phyloP scores from a whole-genome alignment of 2,888 invertebrate species.

The Prionchulus punctatus region DNA sequence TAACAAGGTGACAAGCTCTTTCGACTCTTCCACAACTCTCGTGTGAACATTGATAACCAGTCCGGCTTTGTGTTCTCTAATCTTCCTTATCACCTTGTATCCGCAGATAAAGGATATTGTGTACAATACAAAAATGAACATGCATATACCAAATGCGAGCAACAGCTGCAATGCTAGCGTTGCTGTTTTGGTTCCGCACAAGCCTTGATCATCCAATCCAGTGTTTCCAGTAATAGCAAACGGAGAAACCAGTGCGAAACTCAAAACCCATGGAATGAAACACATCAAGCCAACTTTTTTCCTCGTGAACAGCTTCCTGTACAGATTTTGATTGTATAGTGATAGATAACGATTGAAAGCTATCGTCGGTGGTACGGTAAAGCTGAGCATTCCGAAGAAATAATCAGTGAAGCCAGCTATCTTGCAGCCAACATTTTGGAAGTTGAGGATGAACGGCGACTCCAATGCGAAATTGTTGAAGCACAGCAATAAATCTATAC shows the following conservation, averaged over 20 bases:
- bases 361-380: not conserved
- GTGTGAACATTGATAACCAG: not conserved
- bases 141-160: not conserved
- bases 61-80: not conserved
- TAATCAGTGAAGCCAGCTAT: not conserved
- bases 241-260: not conserved
- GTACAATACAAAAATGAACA: not conserved
- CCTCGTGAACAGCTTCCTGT: not conserved
- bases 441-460: no score
- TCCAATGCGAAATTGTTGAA: no score
- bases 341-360: not conserved
- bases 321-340: not conserved
- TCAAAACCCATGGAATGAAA: not conserved
- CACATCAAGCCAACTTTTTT: not conserved
- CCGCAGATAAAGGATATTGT: not conserved
- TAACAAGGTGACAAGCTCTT: not conserved
- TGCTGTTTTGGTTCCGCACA: not conserved
- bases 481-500: no score
- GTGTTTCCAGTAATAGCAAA: not conserved
- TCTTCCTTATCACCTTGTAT: not conserved
- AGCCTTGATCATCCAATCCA: not conserved
- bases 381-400: not conserved
- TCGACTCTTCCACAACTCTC: not conserved
- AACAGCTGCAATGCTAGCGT: no score
- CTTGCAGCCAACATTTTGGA: not conserved